A percentile compares a stretch with the other conserved stretches of the same genome.
These are phyloP conservation scores for Lordiphosa mommai DNA, from an alignment of 1,140 invertebrate genomes.

Conservation along the genomic window DNA sequence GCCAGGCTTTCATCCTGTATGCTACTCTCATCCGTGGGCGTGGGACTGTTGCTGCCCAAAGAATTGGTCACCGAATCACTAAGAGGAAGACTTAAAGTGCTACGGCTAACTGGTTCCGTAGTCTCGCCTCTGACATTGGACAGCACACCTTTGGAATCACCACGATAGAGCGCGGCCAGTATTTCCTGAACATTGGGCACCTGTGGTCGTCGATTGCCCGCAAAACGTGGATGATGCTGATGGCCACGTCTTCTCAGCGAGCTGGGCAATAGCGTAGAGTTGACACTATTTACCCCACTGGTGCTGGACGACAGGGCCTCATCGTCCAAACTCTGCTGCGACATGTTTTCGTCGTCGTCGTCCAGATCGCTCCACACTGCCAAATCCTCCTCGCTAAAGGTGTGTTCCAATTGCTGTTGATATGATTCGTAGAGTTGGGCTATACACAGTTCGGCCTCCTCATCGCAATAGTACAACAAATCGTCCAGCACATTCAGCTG, in stretches of 20 bases:
- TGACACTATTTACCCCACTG: constrained; percentile 75
- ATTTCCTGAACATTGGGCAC: constrained; percentile 76
- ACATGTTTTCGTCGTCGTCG: constrained; percentile 48
- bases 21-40: constrained; percentile 76
- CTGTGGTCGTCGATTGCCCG: constrained; percentile 79
- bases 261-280: constrained; percentile 40
- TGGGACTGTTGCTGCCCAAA: constrained; percentile 73
- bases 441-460: constrained; percentile 55
- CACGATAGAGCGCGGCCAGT: constrained; percentile 75
- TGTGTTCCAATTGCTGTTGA: constrained; percentile 23
- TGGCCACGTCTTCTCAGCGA: constrained; percentile 86
- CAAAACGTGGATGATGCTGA: constrained; percentile 87
- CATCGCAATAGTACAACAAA: constrained; percentile 70
- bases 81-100: constrained; percentile 59
- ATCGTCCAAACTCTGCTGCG: constrained; percentile 43
- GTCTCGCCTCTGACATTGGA: constrained; percentile 57
- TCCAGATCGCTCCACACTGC: constrained; percentile 59
- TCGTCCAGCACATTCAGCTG: constrained; percentile 68
- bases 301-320: constrained; percentile 77
- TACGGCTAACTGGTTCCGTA: constrained; percentile 27
- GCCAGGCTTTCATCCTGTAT: constrained; percentile 57
- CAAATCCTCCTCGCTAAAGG: constrained; percentile 13
- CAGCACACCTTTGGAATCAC: constrained; percentile 60
- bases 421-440: constrained; percentile 55
- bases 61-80: constrained; percentile 72